Base-by-base conservation (phyloP, 2,113 vertebrate species). In the Pelecanus crispus region DNA sequence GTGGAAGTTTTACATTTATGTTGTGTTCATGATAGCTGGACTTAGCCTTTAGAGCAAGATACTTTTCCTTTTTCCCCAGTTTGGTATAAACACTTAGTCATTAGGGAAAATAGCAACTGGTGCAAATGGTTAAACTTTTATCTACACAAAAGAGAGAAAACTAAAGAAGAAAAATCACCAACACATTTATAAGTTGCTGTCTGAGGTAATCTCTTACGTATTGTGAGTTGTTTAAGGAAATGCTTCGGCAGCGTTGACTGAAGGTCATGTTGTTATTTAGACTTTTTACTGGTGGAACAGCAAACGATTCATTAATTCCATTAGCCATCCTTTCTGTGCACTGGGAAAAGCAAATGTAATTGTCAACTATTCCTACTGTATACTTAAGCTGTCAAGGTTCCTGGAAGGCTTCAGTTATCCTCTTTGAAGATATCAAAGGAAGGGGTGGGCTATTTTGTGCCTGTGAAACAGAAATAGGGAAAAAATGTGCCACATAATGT, bases 351-450 rank as follows among this genome's bases (percentile, higher is more conserved):
- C 80, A 91, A 82, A 90, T 94, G 74, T 95, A 96, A 94, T 96
- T 86, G 94, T 83, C 91, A 93, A 31, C 87, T 94, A 29, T 95
- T 95, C 58, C 78, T 92, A 94, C 70, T 86, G 58, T 95, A 81
- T 95, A 97, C 94, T 97, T 95, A 97, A 97, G 66, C 42, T 97
- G 96, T 96, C 79, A 93, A 66, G 84, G 73, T 90, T 96, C 63
- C 74, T 96, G 67, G 90, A 91, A 95, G 83, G 56, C 90, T 97
- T 95, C 84, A 86, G 90, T 96, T 97, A 94, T 61, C 80, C 92
- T 95, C 70, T 94, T 88, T 86, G 71, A 92, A 81, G 62, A 73
- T 95, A 95, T 91, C 62, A 87, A 94, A 93, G 82, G 68, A 93
- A 85, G 36, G 92, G 80, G 77, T 80, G 93, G 84, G 75, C 86